Conservation (phyloP, 1,140 invertebrate genomes). For the Meloidogyne floridensis region DNA sequence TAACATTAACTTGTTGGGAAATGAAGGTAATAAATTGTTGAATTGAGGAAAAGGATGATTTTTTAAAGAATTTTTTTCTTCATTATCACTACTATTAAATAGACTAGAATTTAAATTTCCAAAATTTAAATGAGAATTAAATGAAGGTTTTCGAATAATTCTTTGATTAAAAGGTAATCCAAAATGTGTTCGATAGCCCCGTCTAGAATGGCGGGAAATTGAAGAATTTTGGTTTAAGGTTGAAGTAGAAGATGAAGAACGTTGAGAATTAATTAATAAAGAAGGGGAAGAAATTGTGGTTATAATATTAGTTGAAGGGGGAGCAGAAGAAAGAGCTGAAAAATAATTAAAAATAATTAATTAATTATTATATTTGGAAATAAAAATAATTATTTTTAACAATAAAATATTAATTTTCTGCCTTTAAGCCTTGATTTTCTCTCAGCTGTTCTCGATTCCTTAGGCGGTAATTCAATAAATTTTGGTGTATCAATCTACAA, state of each 20-base stretch:
- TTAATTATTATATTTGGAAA: neutral
- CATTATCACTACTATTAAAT: neutral
- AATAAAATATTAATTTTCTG: neutral
- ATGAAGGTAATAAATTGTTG: neutral
- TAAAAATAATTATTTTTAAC: neutral
- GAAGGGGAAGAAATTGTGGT: neutral
- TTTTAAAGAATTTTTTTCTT: neutral
- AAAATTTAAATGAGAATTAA: neutral
- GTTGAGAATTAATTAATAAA: neutral
- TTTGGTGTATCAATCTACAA: slow-evolving; percentile 65
- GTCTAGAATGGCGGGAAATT: neutral
- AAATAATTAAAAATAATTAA: neutral
- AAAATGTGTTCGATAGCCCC: neutral
- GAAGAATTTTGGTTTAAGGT: no score
- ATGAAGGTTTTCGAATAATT: neutral
- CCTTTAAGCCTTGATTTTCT: slow-evolving; percentile 20
- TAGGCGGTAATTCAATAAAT: slow-evolving; percentile 65
- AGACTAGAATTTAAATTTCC: neutral
- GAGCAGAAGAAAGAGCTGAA: neutral
- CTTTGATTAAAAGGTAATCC: neutral
- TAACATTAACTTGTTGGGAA: neutral
- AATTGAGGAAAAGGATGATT: neutral
- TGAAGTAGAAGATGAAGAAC: neutral
- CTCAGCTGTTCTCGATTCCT: slow-evolving; percentile 45
- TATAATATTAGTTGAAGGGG: neutral